These are phyloP conservation scores for Takifugu rubripes DNA, from an alignment of 2,797 vertebrate genomes.

Conservation along the genomic window DNA sequence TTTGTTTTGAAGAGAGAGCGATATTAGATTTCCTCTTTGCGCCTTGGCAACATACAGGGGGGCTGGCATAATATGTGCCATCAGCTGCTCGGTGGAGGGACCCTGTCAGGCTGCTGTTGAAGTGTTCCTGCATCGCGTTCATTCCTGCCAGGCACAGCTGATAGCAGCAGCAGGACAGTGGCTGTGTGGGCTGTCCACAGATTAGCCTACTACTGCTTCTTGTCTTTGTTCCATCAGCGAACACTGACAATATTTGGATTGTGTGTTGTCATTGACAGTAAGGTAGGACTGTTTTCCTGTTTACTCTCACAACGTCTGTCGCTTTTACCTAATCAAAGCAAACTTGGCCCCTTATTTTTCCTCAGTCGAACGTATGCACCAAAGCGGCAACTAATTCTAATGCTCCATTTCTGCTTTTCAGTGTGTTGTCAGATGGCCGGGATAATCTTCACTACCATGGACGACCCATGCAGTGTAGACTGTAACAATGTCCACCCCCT, in stretches of 20 bases:
- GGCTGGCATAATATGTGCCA: slow-evolving; percentile 44
- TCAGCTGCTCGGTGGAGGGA: slow-evolving; percentile 67
- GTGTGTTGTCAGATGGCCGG: slow-evolving; percentile 80
- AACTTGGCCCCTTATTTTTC: not conserved
- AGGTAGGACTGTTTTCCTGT: slow-evolving; percentile 4
- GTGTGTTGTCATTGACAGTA: slow-evolving; percentile 50
- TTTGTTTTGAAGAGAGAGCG: slow-evolving; percentile 32
- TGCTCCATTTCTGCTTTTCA: not conserved
- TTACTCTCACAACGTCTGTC: not conserved
- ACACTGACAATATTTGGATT: slow-evolving; percentile 22
- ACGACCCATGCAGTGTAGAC: slow-evolving; percentile 76
- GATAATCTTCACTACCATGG: slow-evolving; percentile 77
- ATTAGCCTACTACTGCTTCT: slow-evolving; percentile 19
- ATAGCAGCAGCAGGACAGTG: slow-evolving; percentile 63
- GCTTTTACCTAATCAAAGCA: not conserved
- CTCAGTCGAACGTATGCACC: too few species aligned
- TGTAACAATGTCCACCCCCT: slow-evolving; percentile 82
- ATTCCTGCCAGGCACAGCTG: slow-evolving; percentile 73
- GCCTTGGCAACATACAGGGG: slow-evolving; percentile 37
- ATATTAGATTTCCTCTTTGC: slow-evolving; percentile 55
- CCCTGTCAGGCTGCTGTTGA: slow-evolving; percentile 56
- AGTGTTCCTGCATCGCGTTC: slow-evolving; percentile 73
- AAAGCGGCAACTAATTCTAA: not conserved
- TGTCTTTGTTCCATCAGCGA: slow-evolving; percentile 1
- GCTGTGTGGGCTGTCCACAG: slow-evolving; percentile 41